A percentile compares a stretch with the other conserved stretches of the same genome.
These are phyloP conservation scores for Astreopora myriophthalma DNA, from an alignment of 64 coral and sea anemone species.

Conservation along the genomic window DNA sequence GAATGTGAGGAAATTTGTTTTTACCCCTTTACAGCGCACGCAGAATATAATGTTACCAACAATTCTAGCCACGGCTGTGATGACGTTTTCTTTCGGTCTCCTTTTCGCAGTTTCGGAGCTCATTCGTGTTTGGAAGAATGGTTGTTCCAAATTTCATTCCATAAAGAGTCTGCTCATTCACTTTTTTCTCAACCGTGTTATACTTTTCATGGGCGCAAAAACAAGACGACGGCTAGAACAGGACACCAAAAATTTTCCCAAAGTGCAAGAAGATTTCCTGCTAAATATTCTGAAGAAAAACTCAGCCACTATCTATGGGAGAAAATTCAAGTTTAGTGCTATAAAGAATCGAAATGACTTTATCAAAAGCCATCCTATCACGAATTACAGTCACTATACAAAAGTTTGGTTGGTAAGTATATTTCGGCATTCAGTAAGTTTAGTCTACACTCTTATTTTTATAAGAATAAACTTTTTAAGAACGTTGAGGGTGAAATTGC, in stretches of 20 bases:
- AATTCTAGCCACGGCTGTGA: background rate
- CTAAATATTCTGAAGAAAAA: slow-evolving; percentile 14
- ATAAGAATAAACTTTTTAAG: too few species aligned
- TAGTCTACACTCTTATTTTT: too few species aligned
- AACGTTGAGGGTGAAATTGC: too few species aligned
- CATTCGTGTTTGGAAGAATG: background rate
- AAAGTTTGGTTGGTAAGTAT: background rate
- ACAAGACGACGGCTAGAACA: background rate
- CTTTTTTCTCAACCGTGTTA: slow-evolving; percentile 5
- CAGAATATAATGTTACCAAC: background rate
- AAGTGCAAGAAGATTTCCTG: slow-evolving; percentile 19
- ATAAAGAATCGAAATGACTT: background rate
- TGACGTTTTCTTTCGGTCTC: background rate
- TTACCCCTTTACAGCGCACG: background rate
- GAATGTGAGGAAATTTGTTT: too few species aligned
- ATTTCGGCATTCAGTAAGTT: too few species aligned
- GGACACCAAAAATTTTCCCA: background rate
- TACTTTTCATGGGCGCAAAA: background rate
- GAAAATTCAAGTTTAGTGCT: background rate
- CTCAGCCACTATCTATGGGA: background rate
- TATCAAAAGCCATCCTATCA: background rate
- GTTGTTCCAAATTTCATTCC: background rate
- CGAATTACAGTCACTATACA: slow-evolving; percentile 1
- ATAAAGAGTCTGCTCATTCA: background rate
- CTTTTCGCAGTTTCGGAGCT: background rate